Conservation (phyloP, 2,113 vertebrate genomes). For the Etia nguti region DNA sequence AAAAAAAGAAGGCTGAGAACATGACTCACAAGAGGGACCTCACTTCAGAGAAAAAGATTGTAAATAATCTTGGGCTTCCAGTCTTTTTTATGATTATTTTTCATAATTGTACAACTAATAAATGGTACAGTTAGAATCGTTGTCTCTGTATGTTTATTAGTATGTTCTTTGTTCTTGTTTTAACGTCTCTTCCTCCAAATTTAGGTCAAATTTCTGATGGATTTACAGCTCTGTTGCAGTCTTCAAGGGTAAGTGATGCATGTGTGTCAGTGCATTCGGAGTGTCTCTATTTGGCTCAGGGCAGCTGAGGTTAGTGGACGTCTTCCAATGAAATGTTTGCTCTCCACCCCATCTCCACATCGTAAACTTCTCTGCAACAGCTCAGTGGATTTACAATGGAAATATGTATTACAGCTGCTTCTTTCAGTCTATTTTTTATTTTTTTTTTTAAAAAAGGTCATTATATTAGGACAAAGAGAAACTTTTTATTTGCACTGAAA, state of each 20-base stretch:
- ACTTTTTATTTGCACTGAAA: not conserved
- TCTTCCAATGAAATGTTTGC: not conserved
- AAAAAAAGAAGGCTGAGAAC: constrained; percentile 57
- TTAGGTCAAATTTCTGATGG: not conserved
- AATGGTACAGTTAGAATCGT: constrained; percentile 69
- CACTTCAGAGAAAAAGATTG: constrained; percentile 78
- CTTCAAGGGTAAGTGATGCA: not conserved
- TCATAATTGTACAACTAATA: constrained; percentile 93
- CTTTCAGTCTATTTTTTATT: not conserved
- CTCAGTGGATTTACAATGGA: not conserved
- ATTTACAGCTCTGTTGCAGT: not conserved
- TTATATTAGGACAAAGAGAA: not conserved
- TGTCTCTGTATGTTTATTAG: constrained; percentile 4
- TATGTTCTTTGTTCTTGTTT: not conserved
- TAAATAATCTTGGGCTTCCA: constrained; percentile 91
- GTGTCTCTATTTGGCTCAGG: not conserved
- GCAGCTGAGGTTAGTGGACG: not conserved
- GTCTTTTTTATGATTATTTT: constrained; percentile 89
- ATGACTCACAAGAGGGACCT: constrained; percentile 79
- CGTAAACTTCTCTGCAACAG: not conserved
- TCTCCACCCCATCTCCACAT: not conserved
- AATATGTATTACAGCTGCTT: not conserved
- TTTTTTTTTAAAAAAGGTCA: too few relatives aligned
- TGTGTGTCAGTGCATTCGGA: not conserved
- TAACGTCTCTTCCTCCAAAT: not conserved